Evolutionary conservation across 2,888 invertebrate genomes (phyloP).

Genomic region (Neoascia interrupta): DNA sequence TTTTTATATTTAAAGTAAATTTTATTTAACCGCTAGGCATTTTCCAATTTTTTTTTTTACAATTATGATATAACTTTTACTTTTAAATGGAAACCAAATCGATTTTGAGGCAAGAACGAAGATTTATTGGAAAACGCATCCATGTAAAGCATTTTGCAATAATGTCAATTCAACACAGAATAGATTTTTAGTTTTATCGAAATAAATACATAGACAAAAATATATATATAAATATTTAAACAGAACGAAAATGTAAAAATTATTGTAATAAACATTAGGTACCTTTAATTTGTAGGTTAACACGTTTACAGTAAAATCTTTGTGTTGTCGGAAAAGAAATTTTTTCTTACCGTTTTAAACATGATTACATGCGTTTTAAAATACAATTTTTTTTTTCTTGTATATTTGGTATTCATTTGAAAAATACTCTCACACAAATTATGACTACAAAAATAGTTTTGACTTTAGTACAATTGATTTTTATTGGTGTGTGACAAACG

Average conservation of each 20-base stretch:
- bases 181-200: no score
- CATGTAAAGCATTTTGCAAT: background rate
- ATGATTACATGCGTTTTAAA: slow-evolving; percentile 9
- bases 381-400: slow-evolving; percentile 16
- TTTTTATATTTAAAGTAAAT: no score
- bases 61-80: no score
- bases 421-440: slow-evolving; percentile 41
- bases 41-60: background rate
- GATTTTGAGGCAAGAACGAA: slow-evolving; percentile 5
- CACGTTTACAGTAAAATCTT: slow-evolving; percentile 31
- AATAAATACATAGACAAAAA: slow-evolving; percentile 1
- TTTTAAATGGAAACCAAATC: slow-evolving; percentile 9
- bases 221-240: background rate
- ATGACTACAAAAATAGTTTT: slow-evolving; percentile 62
- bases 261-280: slow-evolving; percentile 53
- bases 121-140: slow-evolving; percentile 27
- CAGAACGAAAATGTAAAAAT: background rate
- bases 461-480: background rate
- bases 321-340: slow-evolving; percentile 14
- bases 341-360: background rate
- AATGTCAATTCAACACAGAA: slow-evolving; percentile 2
- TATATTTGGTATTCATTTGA: slow-evolving; percentile 28
- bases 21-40: slow-evolving; percentile 16
- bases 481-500: slow-evolving; percentile 7
- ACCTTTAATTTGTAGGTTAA: slow-evolving; percentile 61